phyloP scores from a whole-genome alignment of 2,797 vertebrate genomes.

The Holocentrus rufus region DNA sequence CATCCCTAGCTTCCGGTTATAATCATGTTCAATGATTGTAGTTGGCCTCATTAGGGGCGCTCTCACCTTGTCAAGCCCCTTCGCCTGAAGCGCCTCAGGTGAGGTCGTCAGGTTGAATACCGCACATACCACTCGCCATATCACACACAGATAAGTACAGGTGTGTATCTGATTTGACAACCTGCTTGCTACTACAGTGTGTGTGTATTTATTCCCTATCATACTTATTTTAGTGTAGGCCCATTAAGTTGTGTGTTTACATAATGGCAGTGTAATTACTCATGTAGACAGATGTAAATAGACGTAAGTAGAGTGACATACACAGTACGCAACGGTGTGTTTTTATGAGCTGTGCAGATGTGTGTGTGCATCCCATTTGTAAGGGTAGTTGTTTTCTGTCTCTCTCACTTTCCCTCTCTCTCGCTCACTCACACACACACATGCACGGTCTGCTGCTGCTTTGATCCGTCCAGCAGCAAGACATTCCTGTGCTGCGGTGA shows the following conservation, averaged over 20 bases:
- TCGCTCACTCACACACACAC: conserved; percentile 6
- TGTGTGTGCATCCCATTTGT: not conserved
- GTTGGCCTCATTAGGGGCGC: not conserved
- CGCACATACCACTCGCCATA: conserved; percentile 1
- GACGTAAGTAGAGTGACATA: conserved; percentile 17
- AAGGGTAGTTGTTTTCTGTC: conserved; percentile 5
- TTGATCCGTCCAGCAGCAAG: conserved; percentile 66
- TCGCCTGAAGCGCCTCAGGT: not conserved
- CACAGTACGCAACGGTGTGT: conserved; percentile 12
- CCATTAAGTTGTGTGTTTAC: not conserved
- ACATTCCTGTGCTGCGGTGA: conserved; percentile 71
- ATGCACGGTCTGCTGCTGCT: conserved; percentile 39
- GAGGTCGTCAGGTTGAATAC: conserved; percentile 4
- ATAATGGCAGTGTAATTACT: not conserved
- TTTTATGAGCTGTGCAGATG: conserved; percentile 9
- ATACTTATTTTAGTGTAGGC: conserved; percentile 2
- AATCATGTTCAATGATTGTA: not conserved
- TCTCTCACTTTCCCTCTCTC: not conserved
- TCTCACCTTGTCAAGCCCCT: not conserved
- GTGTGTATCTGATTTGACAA: conserved; percentile 7
- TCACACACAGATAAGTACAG: conserved; percentile 8
- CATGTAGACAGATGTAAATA: conserved; percentile 25
- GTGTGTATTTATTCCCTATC: not conserved
- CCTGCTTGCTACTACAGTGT: conserved; percentile 16
- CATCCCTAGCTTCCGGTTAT: too few relatives aligned